A percentile compares a stretch with the other conserved stretches of the same genome.
phyloP scores from a whole-genome alignment of 2,113 vertebrate genomes.

The Pseudopodoces humilis region DNA sequence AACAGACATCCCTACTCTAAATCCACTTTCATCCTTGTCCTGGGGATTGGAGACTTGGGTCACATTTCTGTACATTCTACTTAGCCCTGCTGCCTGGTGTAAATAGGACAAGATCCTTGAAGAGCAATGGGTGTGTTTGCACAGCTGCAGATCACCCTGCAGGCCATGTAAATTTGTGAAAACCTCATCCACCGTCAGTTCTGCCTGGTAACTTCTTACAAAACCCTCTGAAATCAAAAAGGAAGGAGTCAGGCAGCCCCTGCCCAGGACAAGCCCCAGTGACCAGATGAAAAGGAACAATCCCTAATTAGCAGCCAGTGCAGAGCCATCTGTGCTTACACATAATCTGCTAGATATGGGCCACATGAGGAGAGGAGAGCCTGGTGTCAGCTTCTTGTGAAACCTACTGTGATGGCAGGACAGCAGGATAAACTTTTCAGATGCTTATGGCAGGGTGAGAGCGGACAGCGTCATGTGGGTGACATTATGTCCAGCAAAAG shows the following conservation, averaged over 20 bases:
- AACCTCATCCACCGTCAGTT: background rate
- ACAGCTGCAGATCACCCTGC: background rate
- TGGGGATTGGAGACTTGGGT: background rate
- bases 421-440: background rate
- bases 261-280: background rate
- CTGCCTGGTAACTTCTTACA: conserved; percentile 20
- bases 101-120: background rate
- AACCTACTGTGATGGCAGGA: background rate
- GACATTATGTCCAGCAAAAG: background rate
- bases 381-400: background rate
- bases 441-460: background rate
- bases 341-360: background rate
- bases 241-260: background rate
- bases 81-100: background rate
- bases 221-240: conserved; percentile 30
- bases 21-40: background rate
- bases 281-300: conserved; percentile 32
- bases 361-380: background rate
- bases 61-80: background rate
- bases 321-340: conserved; percentile 6
- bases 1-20: background rate
- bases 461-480: background rate
- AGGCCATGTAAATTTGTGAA: background rate
- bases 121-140: background rate
- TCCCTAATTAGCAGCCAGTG: background rate